Conservation (phyloP, 2,888 invertebrate species). For the Synergus japonicus region DNA sequence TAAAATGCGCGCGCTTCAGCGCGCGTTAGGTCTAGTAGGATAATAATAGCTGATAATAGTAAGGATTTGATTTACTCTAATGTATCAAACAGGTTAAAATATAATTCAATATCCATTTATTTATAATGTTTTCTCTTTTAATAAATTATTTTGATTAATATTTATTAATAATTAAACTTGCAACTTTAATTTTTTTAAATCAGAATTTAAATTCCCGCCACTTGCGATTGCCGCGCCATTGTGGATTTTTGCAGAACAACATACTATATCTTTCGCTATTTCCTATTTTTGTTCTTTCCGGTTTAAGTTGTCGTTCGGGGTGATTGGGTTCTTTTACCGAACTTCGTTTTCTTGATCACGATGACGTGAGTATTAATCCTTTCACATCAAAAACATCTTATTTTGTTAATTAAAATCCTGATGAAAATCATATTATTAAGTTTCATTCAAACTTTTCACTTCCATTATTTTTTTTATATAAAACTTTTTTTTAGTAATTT, state of each 20-base stretch:
- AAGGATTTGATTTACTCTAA: neutral
- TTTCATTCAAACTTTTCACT: constrained; percentile 10
- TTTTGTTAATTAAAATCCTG: neutral
- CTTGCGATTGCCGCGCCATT: neutral
- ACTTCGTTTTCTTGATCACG: neutral
- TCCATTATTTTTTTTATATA: constrained; percentile 26
- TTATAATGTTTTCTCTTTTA: neutral
- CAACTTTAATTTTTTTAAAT: neutral
- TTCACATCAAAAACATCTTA: constrained; percentile 47
- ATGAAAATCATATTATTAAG: neutral
- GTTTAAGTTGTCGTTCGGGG: constrained; percentile 1
- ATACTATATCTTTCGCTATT: neutral
- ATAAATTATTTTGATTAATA: neutral
- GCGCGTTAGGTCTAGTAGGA: too few species aligned
- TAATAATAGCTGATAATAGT: too few species aligned
- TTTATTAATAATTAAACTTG: neutral
- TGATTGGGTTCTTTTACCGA: neutral
- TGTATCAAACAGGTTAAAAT: neutral
- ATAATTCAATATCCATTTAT: neutral
- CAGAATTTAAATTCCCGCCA: neutral
- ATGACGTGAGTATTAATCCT: constrained; percentile 53
- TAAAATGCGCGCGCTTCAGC: too few species aligned
- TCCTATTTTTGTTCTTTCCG: neutral
- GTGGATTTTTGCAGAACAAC: neutral
- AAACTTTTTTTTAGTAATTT: neutral